Base-by-base conservation (phyloP, 2,113 vertebrate species). In the Lepisosteus osseus region DNA sequence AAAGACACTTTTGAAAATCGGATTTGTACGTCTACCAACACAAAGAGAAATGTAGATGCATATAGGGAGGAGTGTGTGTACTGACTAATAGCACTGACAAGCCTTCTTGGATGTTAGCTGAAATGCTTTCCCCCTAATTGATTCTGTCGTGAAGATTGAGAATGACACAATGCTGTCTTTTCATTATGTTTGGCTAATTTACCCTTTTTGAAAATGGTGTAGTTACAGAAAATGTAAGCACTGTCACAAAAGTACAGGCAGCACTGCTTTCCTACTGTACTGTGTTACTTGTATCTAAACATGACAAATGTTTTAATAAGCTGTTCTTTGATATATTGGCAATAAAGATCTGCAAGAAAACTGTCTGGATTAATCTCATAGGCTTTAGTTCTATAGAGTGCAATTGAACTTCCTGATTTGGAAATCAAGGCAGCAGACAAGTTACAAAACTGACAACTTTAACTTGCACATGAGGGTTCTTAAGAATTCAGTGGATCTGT, bases 281-380 rank as follows among this genome's bases (percentile, higher is more conserved):
- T 59, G 54, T 59, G 29, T 72, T 44, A 42, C 47, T 42, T 45
- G 76, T 84, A 75, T 68, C 83, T 73, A 83, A 87, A 71, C 71
- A 72, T 29, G 29, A 29, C 17, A 74, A 73, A 80, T 84, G 86
- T 87, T 85, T 81, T 78, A 81, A 81, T 84, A 76, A 88, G 82
- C 80, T 89, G 85, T 86, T 79, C 74, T 29, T 65, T 41, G 74
- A 79, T 69, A 79, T 81, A 85, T 79, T 80, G 84, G 71, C 78
- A 86, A 90, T 88, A 88, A 90, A 86, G 68, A 73, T 72, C 71
- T 71, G 68, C 55, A 74, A 69, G 72, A 42, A 43, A 29, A 13
- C n/a, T 68, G 15, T 74, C 47, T 62, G 3, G 4, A 43, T 47
- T 2, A 3, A 15, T n/a, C 41, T 13, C 11, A 45, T 6, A 42